phyloP scores from a whole-genome alignment of 2,797 vertebrate genomes.

The Pseudomugil tenellus region DNA sequence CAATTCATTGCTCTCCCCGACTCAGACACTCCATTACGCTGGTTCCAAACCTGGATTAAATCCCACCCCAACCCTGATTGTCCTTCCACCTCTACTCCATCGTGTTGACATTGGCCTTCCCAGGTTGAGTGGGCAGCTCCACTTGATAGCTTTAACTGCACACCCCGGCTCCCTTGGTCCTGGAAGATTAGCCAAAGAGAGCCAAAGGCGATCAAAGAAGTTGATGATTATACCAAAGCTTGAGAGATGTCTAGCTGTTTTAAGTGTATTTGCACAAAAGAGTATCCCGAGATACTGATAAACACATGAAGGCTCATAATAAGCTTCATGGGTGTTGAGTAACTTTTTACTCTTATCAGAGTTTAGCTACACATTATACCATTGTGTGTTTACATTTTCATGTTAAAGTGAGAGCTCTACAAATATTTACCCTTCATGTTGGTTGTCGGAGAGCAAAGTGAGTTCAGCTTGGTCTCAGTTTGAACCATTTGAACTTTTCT shows the following conservation, averaged over 20 bases:
- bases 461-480: conserved; percentile 55
- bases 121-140: conserved; percentile 39
- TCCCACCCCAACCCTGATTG: conserved; percentile 63
- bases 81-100: conserved; percentile 64
- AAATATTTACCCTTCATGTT: conserved; percentile 58
- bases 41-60: conserved; percentile 74
- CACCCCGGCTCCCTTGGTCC: conserved; percentile 28
- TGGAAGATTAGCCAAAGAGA: conserved; percentile 49
- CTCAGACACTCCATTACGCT: conserved; percentile 72
- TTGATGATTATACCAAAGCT: conserved; percentile 52
- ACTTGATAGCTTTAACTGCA: conserved; percentile 38
- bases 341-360: conserved; percentile 70
- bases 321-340: conserved; percentile 55
- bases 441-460: conserved; percentile 55
- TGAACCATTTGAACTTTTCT: conserved; percentile 6
- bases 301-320: conserved; percentile 56
- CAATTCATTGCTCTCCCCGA: conserved; percentile 68
- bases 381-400: conserved; percentile 61
- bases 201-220: conserved; percentile 33
- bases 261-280: conserved; percentile 67
- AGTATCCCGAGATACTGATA: conserved; percentile 57
- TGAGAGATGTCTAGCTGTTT: conserved; percentile 39
- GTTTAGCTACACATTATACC: conserved; percentile 63
- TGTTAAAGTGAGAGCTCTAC: conserved; percentile 51
- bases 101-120: conserved; percentile 65